Evolutionary conservation across 2,797 vertebrate species (phyloP).

Genomic region (Microctenopoma lineatum): DNA sequence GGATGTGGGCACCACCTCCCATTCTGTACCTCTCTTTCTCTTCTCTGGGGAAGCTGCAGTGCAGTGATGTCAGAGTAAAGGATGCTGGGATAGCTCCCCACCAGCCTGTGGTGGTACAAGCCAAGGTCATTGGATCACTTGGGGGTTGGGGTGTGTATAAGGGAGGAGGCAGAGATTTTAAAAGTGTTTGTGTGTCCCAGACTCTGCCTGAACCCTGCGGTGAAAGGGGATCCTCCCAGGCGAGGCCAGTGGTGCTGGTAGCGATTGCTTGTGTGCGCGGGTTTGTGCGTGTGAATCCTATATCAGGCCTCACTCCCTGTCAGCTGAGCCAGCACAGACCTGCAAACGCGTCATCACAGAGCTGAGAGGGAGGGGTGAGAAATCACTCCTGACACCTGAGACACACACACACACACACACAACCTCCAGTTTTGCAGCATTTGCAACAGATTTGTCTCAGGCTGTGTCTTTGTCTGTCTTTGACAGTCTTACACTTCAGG

Average conservation of each 20-base stretch:
- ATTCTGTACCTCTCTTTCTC: not conserved
- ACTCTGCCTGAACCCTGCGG: conserved; percentile 11
- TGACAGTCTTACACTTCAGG: conserved; percentile 17
- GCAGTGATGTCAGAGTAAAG: conserved; percentile 41
- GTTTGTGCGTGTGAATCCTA: conserved; percentile 31
- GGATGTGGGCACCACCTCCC: conserved; percentile 36
- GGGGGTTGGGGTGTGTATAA: not conserved
- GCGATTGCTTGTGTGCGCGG: conserved; percentile 5
- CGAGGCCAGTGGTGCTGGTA: conserved; percentile 11
- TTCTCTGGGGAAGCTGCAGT: conserved; percentile 54
- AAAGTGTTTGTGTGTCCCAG: not conserved
- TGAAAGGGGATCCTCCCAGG: conserved; percentile 53
- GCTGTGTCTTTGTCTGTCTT: not conserved
- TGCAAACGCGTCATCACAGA: conserved; percentile 49
- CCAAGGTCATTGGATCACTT: conserved; percentile 61
- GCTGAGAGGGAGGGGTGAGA: conserved; percentile 50
- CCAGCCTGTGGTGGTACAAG: conserved; percentile 36
- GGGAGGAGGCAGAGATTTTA: not conserved
- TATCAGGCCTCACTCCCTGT: conserved; percentile 42
- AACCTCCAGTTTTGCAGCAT: not conserved
- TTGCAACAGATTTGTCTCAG: not conserved
- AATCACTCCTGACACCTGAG: conserved; percentile 27
- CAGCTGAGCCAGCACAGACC: conserved; percentile 69
- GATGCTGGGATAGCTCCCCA: conserved; percentile 46
- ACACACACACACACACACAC: conserved; percentile 14